Conservation (phyloP, 2,888 invertebrate species). For the Drosophila quinaria region DNA sequence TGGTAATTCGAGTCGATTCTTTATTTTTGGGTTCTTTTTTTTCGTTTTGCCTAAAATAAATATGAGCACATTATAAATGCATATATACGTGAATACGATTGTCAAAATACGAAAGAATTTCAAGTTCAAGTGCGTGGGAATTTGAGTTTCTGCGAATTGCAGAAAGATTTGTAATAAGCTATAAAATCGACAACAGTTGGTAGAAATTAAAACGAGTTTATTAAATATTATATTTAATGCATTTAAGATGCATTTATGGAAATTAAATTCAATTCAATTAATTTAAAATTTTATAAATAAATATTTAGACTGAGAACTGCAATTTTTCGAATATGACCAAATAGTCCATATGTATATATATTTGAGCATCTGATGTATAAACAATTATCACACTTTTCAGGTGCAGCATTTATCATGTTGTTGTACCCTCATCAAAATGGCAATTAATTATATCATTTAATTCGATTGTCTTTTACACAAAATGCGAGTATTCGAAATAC, state of each 20-base stretch:
- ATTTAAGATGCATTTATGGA: background rate
- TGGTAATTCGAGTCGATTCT: constrained; percentile 69
- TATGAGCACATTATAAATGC: constrained; percentile 4
- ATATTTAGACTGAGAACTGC: background rate
- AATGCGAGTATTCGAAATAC: constrained; percentile 33
- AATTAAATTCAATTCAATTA: background rate
- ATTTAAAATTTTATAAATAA: background rate
- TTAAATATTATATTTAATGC: background rate
- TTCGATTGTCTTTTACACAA: constrained; percentile 38
- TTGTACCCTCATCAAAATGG: constrained; percentile 56
- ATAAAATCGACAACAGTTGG: too few species aligned
- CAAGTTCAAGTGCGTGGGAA: constrained; percentile 82
- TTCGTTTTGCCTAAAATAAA: constrained; percentile 41
- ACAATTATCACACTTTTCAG: constrained; percentile 52
- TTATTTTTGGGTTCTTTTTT: constrained; percentile 13
- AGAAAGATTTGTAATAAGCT: background rate
- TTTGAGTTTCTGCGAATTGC: constrained; percentile 69
- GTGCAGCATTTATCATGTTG: constrained; percentile 37
- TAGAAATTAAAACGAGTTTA: background rate
- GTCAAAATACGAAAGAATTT: constrained; percentile 69
- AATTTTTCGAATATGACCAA: too few species aligned
- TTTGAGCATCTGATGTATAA: background rate
- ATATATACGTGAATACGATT: constrained; percentile 25
- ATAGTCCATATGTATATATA: background rate
- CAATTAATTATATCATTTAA: constrained; percentile 61